A percentile compares a stretch with the other conserved stretches of the same genome.
Evolutionary conservation across 92 coral and sea anemone species (phyloP).

Genomic region (Siderastrea radians): DNA sequence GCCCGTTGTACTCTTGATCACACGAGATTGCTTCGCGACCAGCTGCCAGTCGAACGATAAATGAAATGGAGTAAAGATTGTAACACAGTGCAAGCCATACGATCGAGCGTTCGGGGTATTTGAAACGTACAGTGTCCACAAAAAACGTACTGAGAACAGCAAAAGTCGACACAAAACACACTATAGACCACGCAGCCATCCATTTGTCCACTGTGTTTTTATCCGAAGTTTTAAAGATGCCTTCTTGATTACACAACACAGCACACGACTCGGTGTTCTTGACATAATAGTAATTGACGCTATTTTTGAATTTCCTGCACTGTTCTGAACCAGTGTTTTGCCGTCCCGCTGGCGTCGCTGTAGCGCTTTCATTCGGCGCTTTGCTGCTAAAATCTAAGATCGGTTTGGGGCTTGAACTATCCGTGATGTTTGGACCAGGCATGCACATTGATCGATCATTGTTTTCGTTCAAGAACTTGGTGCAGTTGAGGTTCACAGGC

Average conservation of each 20-base stretch:
- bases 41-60: conserved; percentile 84
- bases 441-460: conserved; percentile 88
- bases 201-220: conserved; percentile 85
- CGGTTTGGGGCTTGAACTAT: conserved; percentile 37
- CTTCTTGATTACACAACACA: conserved; percentile 89
- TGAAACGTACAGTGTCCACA: conserved; percentile 90
- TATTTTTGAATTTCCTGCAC: conserved; percentile 92
- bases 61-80: conserved; percentile 88
- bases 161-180: conserved; percentile 88
- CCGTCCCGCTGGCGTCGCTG: conserved; percentile 36
- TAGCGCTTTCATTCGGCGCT: conserved; percentile 40
- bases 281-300: conserved; percentile 87
- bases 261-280: conserved; percentile 91
- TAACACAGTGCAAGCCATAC: conserved; percentile 94
- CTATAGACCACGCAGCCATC: conserved; percentile 94
- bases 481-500: conserved; percentile 88
- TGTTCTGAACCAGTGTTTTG: conserved; percentile 74
- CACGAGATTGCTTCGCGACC: conserved; percentile 95
- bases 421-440: conserved; percentile 89
- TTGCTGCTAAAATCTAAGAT: neutral
- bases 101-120: conserved; percentile 95
- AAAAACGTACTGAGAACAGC: conserved; percentile 84
- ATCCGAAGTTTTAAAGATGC: conserved; percentile 83
- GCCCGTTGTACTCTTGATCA: conserved; percentile 78
- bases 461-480: conserved; percentile 79